phyloP scores from a whole-genome alignment of 2,797 vertebrate species.

The Myiotriccus ornatus region DNA sequence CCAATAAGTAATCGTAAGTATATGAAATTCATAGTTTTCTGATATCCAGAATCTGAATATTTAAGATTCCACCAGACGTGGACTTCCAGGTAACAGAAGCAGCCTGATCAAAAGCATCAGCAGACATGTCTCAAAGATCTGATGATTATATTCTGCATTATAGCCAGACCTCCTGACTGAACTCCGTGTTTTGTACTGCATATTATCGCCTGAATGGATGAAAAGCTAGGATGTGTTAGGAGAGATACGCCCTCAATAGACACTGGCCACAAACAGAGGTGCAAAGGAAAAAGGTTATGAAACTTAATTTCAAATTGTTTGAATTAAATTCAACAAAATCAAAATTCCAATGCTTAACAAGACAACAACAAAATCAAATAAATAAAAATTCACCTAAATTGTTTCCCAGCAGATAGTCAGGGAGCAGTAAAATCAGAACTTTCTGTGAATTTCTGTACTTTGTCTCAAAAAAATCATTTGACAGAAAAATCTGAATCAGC shows the following conservation, averaged over 20 bases:
- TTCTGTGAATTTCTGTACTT: background rate
- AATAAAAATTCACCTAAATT: background rate
- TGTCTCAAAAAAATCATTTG: background rate
- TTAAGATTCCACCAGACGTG: background rate
- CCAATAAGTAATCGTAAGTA: background rate
- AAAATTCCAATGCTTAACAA: background rate
- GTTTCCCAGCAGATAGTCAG: background rate
- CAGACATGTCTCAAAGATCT: background rate
- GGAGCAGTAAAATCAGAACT: background rate
- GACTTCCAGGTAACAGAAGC: background rate
- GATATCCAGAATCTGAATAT: background rate
- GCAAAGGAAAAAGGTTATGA: background rate
- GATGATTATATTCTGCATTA: background rate
- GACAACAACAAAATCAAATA: background rate
- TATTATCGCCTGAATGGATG: background rate
- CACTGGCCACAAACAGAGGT: background rate
- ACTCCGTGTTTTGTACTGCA: rapidly evolving
- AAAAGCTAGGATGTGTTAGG: background rate
- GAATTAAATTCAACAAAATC: background rate
- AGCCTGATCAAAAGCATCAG: background rate
- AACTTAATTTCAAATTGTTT: background rate
- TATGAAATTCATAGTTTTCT: background rate
- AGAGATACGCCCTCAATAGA: background rate
- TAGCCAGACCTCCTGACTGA: background rate
- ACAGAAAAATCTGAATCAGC: background rate